phyloP scores from a whole-genome alignment of 2,797 vertebrate genomes.

The Ispidina picta region DNA sequence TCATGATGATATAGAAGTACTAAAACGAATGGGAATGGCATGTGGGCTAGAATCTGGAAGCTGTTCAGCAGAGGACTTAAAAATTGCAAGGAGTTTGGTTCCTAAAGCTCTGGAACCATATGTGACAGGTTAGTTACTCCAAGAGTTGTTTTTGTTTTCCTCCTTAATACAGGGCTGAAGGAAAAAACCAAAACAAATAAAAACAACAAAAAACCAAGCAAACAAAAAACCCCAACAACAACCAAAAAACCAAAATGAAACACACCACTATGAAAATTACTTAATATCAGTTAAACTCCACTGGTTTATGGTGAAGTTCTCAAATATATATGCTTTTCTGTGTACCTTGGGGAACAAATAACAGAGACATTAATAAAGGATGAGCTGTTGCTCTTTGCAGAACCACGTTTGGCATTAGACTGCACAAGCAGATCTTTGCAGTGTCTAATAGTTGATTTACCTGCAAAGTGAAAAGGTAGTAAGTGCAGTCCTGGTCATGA shows the following conservation, averaged over 20 bases:
- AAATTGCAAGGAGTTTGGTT: constrained; percentile 92
- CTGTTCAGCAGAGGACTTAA: constrained; percentile 94
- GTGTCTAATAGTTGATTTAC: neutral
- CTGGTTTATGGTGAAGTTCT: neutral
- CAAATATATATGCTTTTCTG: neutral
- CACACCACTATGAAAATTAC: neutral
- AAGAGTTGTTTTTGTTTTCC: neutral
- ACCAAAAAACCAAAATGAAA: neutral
- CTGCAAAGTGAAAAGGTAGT: neutral
- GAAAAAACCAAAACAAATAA: neutral
- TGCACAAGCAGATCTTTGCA: neutral
- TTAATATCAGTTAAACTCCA: neutral
- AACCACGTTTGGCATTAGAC: neutral
- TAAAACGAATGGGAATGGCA: constrained; percentile 99
- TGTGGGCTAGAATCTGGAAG: constrained; percentile 95
- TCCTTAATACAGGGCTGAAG: neutral
- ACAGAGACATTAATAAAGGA: neutral
- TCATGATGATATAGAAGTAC: constrained; percentile 98
- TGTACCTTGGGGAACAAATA: neutral
- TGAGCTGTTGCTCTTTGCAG: neutral
- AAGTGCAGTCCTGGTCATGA: neutral
- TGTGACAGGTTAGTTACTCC: constrained; percentile 88
- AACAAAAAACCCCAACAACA: too few relatives aligned
- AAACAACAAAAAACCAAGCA: neutral
- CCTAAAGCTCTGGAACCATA: constrained; percentile 98